These are phyloP conservation scores for Leptoteleia sp. DNA, from an alignment of 1,140 invertebrate species.

Conservation along the genomic window DNA sequence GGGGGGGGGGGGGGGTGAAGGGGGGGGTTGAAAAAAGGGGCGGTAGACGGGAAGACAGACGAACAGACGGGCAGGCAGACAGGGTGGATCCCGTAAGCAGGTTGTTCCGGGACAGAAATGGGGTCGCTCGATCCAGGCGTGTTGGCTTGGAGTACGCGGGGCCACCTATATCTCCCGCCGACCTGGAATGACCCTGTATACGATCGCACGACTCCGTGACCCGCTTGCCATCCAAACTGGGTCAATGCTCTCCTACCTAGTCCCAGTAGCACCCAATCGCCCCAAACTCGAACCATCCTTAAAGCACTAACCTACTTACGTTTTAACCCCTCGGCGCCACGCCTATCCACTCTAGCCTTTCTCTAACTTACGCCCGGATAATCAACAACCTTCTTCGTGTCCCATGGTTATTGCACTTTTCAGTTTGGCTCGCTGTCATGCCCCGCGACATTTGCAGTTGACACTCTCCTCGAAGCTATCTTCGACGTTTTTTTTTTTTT, in stretches of 20 bases:
- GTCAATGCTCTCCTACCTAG: conserved; percentile 73
- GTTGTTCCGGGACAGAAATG: conserved; percentile 75
- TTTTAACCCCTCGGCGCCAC: conserved; percentile 48
- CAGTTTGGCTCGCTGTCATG: conserved; percentile 44
- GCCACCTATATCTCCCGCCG: conserved; percentile 57
- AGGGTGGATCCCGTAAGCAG: conserved; percentile 63
- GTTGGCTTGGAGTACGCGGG: conserved; percentile 17
- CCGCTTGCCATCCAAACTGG: conserved; percentile 73
- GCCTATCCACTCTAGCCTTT: conserved; percentile 29
- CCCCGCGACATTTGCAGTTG: conserved; percentile 9
- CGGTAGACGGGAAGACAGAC: conserved; percentile 38
- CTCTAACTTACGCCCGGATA: too few species aligned
- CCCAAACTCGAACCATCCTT: conserved; percentile 50
- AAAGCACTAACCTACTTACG: conserved; percentile 52
- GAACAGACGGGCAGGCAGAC: conserved; percentile 65
- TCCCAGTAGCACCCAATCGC: conserved; percentile 50
- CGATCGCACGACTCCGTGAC: conserved; percentile 71
- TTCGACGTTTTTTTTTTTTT: too few species aligned
- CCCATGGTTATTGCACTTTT: too few species aligned
- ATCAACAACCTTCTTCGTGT: too few species aligned
- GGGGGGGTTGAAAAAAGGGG: too few species aligned
- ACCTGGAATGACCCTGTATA: conserved; percentile 70
- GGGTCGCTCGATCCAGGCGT: conserved; percentile 80
- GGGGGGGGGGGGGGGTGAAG: too few species aligned
- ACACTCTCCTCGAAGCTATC: too few species aligned